Evolutionary conservation across 2,888 invertebrate genomes (phyloP).

Genomic region (Dendrolimus houi): DNA sequence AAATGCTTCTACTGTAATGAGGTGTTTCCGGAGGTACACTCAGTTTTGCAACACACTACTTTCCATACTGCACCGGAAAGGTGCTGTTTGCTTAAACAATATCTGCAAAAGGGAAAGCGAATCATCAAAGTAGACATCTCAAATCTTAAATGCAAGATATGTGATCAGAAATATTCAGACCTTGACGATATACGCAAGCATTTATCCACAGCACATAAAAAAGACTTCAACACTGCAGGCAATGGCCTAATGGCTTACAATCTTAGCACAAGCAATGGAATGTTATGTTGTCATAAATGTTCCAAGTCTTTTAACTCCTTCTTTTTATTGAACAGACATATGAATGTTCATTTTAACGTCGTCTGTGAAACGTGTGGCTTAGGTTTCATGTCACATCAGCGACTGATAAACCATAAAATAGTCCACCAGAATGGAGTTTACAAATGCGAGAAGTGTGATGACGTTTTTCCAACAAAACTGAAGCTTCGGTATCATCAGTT

Average conservation of each 20-base stretch:
- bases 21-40: slow-evolving; percentile 55
- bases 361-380: slow-evolving; percentile 66
- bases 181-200: slow-evolving; percentile 55
- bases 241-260: slow-evolving; percentile 63
- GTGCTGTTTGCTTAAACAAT: slow-evolving; percentile 43
- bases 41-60: slow-evolving; percentile 44
- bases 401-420: slow-evolving; percentile 53
- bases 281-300: slow-evolving; percentile 55
- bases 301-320: slow-evolving; percentile 57
- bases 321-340: slow-evolving; percentile 57
- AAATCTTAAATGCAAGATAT: slow-evolving; percentile 50
- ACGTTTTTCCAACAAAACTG: slow-evolving; percentile 53
- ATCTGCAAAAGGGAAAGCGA: slow-evolving; percentile 57
- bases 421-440: slow-evolving; percentile 58
- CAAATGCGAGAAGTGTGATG: slow-evolving; percentile 54
- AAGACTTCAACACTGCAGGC: slow-evolving; percentile 59
- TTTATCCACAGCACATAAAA: slow-evolving; percentile 41
- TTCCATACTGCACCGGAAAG: slow-evolving; percentile 45
- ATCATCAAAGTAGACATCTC: slow-evolving; percentile 67
- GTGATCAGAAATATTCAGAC: slow-evolving; percentile 52
- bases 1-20: slow-evolving; percentile 66
- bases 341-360: slow-evolving; percentile 64
- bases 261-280: slow-evolving; percentile 40
- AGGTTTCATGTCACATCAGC: slow-evolving; percentile 62
- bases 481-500: slow-evolving; percentile 56